Evolutionary conservation across 2,113 vertebrate species (phyloP).

Genomic region (rabbit (Oryctolagus cuniculus)): mOryCun1.1 NC_091438.1:38520001-38520500

Average conservation of each 20-base stretch:
- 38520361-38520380: slow-evolving; percentile 58
- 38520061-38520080: slow-evolving; percentile 1
- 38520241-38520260: slow-evolving; percentile 67
- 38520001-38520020: slow-evolving; percentile 47
- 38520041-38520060: slow-evolving; percentile 13
- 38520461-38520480: slow-evolving; percentile 37
- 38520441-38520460: slow-evolving; percentile 56
- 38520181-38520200: slow-evolving; percentile 62
- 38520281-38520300: slow-evolving; percentile 66
- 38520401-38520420: slow-evolving; percentile 67
- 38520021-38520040: slow-evolving; percentile 14
- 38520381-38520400: slow-evolving; percentile 83
- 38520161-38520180: slow-evolving; percentile 60
- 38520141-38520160: slow-evolving; percentile 79
- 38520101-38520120: slow-evolving; percentile 61
- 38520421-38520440: slow-evolving; percentile 63
- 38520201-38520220: slow-evolving; percentile 82
- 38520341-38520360: slow-evolving; percentile 77
- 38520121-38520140: slow-evolving; percentile 75
- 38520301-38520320: slow-evolving; percentile 69
- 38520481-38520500: slow-evolving; percentile 51
- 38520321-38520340: slow-evolving; percentile 72
- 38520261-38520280: slow-evolving; percentile 29
- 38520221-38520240: slow-evolving; percentile 75
- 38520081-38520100: not conserved